Percentiles rank a stretch among this genome's conserved stretches.
These are phyloP conservation scores for Trichopria drosophilae DNA, from an alignment of 2,888 invertebrate genomes.

Conservation along the genomic window DNA sequence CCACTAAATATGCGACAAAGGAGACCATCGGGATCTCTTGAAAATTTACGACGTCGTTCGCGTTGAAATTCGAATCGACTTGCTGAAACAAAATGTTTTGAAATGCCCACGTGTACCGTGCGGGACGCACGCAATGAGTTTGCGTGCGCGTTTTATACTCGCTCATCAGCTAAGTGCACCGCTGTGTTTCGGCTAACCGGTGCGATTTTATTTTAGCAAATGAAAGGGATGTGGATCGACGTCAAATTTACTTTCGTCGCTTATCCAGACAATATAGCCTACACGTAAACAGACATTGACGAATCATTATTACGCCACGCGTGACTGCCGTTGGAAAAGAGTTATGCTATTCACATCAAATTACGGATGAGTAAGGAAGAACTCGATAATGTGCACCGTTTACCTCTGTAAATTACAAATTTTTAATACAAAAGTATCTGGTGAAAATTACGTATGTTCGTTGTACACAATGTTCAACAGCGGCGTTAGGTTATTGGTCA, in stretches of 20 bases:
- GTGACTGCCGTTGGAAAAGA: too few relatives aligned
- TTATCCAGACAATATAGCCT: too few relatives aligned
- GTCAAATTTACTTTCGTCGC: slow-evolving; percentile 41
- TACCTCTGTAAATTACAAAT: too few relatives aligned
- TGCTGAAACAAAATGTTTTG: slow-evolving; percentile 30
- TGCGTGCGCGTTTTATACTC: slow-evolving; percentile 44
- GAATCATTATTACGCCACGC: too few relatives aligned
- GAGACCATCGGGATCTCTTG: slow-evolving; percentile 32
- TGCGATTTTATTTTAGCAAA: slow-evolving; percentile 54
- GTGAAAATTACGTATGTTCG: too few relatives aligned
- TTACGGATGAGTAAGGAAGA: too few relatives aligned
- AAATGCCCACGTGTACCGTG: slow-evolving; percentile 32
- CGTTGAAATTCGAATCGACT: slow-evolving; percentile 43
- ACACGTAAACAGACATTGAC: too few relatives aligned
- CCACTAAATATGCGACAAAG: slow-evolving; percentile 25
- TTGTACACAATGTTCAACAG: too few relatives aligned
- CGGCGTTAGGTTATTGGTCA: too few relatives aligned
- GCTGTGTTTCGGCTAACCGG: slow-evolving; percentile 46
- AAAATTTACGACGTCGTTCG: slow-evolving; percentile 37
- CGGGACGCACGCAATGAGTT: slow-evolving; percentile 40
- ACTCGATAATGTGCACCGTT: too few relatives aligned
- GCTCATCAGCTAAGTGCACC: slow-evolving; percentile 57
- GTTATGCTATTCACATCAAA: too few relatives aligned
- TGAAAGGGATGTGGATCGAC: slow-evolving; percentile 46
- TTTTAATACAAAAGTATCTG: too few relatives aligned